These are phyloP conservation scores for Chirona hameri DNA, from an alignment of 2,888 invertebrate species.

Conservation along the genomic window DNA sequence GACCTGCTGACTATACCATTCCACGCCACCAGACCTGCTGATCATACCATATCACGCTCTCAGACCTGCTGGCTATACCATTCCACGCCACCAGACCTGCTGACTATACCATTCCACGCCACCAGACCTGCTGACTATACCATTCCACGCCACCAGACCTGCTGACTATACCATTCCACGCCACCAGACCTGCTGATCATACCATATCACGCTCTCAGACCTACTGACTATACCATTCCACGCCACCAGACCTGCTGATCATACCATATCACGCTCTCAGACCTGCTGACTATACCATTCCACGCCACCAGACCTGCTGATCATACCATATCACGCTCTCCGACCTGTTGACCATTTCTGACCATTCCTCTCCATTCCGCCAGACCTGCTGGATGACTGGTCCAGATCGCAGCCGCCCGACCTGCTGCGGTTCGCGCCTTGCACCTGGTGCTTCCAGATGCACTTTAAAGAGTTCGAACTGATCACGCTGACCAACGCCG, in stretches of 20 bases:
- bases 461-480: constrained; percentile 92
- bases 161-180: background rate
- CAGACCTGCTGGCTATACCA: background rate
- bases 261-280: no score
- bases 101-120: constrained; percentile 46
- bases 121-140: no score
- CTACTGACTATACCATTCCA: no score
- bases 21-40: background rate
- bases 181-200: background rate
- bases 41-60: background rate
- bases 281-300: no score
- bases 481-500: constrained; percentile 87
- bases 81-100: constrained; percentile 61
- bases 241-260: no score
- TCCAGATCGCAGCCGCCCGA: constrained; percentile 89
- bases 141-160: no score
- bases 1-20: no score
- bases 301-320: background rate
- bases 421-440: constrained; percentile 90
- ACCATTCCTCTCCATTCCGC: background rate
- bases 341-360: background rate
- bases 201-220: no score
- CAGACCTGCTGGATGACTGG: constrained; percentile 95
- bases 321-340: background rate
- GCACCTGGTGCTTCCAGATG: constrained; percentile 89